A percentile compares a stretch with the other conserved stretches of the same genome.
These are phyloP conservation scores for Paracentrotus lividus DNA, from an alignment of 53 echinoderm and acorn worm genomes.

Conservation along the genomic window DNA sequence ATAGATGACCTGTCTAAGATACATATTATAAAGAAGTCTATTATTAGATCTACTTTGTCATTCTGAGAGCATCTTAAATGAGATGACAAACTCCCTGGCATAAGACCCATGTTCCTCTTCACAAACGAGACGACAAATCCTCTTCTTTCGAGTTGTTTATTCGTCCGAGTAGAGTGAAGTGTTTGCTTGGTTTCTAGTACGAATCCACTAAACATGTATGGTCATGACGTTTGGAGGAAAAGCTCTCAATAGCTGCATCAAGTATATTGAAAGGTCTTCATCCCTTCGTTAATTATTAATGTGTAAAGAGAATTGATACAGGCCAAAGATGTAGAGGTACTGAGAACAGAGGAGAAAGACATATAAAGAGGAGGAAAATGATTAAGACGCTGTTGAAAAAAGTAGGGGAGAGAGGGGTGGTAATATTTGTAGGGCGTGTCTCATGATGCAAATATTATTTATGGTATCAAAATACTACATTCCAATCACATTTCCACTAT, in stretches of 20 bases:
- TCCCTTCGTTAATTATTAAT: background rate
- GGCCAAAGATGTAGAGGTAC: background rate
- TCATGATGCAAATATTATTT: background rate
- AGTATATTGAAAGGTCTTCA: background rate
- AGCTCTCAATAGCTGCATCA: background rate
- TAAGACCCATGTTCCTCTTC: background rate
- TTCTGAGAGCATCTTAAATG: background rate
- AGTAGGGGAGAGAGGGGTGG: background rate
- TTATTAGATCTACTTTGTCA: background rate
- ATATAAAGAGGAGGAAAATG: background rate
- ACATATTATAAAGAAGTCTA: background rate
- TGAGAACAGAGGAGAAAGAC: too few species aligned
- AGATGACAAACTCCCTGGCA: background rate
- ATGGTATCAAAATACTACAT: too few species aligned
- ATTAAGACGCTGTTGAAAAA: background rate
- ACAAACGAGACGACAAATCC: background rate
- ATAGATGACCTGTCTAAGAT: background rate
- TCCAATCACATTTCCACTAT: too few species aligned
- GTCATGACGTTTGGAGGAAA: background rate
- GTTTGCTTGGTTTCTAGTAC: background rate
- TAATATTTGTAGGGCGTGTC: background rate
- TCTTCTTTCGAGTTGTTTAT: conserved; percentile 14
- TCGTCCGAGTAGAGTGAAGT: background rate
- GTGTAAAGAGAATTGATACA: background rate
- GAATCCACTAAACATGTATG: background rate